Conservation (phyloP, 2,113 vertebrate species). For the Mesocricetus auratus region DNA sequence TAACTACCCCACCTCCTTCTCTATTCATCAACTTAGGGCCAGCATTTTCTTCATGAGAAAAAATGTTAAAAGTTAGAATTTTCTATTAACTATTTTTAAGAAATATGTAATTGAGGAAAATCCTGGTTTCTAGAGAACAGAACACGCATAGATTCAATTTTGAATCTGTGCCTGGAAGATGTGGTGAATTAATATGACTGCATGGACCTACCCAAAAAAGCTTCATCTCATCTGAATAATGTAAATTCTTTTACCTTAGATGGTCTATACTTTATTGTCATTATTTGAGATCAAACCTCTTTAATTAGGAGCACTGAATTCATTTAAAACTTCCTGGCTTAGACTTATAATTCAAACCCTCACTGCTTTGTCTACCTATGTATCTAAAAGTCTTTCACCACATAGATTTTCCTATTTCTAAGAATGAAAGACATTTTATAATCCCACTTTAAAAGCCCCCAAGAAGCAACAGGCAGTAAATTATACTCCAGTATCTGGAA, state of each 20-base stretch:
- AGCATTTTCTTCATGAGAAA: neutral
- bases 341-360: slow-evolving; percentile 44
- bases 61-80: slow-evolving; percentile 47
- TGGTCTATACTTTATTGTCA: slow-evolving; percentile 28
- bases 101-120: slow-evolving; percentile 20
- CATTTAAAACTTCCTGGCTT: slow-evolving; percentile 52
- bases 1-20: neutral
- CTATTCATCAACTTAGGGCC: neutral
- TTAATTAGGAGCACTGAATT: slow-evolving; percentile 64
- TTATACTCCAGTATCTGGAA: neutral
- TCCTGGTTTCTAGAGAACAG: neutral
- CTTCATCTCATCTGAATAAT: slow-evolving; percentile 34
- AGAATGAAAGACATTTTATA: slow-evolving; percentile 27
- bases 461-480: neutral
- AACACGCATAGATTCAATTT: slow-evolving; percentile 26
- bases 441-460: slow-evolving; percentile 31
- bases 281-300: slow-evolving; percentile 51
- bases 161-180: slow-evolving; percentile 32
- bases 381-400: neutral
- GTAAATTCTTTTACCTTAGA: neutral
- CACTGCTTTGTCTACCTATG: neutral
- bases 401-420: neutral
- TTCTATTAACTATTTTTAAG: neutral
- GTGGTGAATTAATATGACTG: neutral
- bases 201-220: neutral